phyloP scores from a whole-genome alignment of 2,113 vertebrate species.

The Eublepharis macularius region DNA sequence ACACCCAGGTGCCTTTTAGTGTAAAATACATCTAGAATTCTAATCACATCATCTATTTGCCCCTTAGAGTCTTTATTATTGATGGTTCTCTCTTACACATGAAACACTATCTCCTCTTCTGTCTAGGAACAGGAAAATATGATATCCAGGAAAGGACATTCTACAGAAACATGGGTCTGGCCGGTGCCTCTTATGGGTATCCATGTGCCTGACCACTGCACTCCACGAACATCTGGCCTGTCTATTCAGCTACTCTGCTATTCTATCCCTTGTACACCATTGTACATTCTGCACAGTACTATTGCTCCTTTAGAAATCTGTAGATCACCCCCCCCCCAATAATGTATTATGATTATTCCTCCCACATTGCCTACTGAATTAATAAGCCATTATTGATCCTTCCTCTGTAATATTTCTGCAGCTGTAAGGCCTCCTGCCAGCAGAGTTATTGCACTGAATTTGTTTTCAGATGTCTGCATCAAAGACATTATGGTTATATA shows the following conservation, averaged over 20 bases:
- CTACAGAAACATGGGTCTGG: neutral
- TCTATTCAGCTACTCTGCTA: accelerated
- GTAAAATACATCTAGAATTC: too few species aligned
- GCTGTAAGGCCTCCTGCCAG: neutral
- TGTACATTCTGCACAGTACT: neutral
- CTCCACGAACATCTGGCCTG: neutral
- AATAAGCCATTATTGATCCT: slow-evolving; percentile 6
- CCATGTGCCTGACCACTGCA: neutral
- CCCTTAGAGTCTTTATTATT: too few species aligned
- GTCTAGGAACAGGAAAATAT: too few species aligned
- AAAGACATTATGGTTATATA: neutral
- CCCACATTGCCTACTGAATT: slow-evolving; percentile 7
- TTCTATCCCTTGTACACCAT: neutral
- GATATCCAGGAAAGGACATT: neutral
- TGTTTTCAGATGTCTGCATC: slow-evolving; percentile 13
- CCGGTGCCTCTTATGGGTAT: neutral
- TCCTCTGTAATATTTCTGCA: slow-evolving; percentile 16
- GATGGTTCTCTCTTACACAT: too few species aligned
- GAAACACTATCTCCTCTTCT: too few species aligned
- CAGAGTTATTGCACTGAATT: neutral
- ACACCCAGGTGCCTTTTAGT: too few species aligned
- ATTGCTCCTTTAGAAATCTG: neutral
- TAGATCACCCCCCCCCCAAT: neutral
- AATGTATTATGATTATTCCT: slow-evolving; percentile 36
- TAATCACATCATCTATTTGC: too few species aligned